Conservation (phyloP, 2,113 vertebrate genomes). For the Paradoxurus hermaphroditus region DNA sequence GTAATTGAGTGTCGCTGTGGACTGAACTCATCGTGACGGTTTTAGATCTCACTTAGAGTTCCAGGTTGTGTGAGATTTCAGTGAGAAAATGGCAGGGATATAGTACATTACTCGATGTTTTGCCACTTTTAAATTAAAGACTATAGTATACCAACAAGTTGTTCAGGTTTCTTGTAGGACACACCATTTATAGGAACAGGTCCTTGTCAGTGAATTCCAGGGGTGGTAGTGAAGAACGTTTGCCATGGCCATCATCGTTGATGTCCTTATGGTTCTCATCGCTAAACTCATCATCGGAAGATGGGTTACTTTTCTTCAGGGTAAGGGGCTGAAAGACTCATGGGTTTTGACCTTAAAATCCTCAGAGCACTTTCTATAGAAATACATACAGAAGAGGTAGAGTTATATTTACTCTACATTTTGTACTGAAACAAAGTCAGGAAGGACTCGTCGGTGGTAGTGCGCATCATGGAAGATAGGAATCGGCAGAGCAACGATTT, state of each 20-base stretch:
- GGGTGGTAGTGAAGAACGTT: fast-evolving
- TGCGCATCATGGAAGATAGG: fast-evolving
- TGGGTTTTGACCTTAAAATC: background rate
- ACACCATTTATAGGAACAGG: background rate
- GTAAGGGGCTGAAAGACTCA: background rate
- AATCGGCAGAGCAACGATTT: background rate
- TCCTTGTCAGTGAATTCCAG: background rate
- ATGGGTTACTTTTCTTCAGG: background rate
- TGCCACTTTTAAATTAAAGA: background rate
- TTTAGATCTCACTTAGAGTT: background rate
- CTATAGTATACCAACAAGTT: background rate
- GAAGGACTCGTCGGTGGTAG: background rate
- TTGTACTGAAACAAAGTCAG: background rate
- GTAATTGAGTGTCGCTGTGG: background rate
- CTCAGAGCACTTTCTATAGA: background rate
- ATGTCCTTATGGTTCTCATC: background rate
- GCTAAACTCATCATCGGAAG: background rate
- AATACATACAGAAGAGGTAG: fast-evolving
- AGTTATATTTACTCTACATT: background rate
- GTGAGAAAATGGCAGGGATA: background rate
- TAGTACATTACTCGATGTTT: background rate
- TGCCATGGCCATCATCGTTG: too few species aligned
- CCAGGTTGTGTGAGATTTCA: background rate
- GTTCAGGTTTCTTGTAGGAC: too few species aligned
- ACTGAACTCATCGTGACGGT: fast-evolving